Percentiles rank a stretch among this genome's conserved stretches.
phyloP scores from a whole-genome alignment of 2,797 vertebrate species.

The Hylomyscus alleni region DNA sequence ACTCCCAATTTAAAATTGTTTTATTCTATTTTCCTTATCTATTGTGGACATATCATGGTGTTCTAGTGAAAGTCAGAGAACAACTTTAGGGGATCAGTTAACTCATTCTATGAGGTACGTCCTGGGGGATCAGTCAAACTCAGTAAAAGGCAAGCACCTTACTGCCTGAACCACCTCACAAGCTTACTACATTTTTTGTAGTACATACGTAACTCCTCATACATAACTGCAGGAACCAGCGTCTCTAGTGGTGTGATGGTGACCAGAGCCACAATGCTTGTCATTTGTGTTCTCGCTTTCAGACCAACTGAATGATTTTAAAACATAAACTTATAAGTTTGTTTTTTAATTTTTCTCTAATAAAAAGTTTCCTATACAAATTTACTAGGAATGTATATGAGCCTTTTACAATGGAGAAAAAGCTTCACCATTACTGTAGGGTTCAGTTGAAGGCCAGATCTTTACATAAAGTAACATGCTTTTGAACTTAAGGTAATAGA shows the following conservation, averaged over 20 bases:
- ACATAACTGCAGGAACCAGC: neutral
- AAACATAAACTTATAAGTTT: constrained; percentile 48
- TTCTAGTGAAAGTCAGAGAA: neutral
- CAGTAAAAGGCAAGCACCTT: neutral
- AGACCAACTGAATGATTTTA: constrained; percentile 20
- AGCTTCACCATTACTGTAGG: constrained; percentile 17
- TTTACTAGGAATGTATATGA: neutral
- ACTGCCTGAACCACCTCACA: too few relatives aligned
- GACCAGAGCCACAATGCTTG: neutral
- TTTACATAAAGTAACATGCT: neutral
- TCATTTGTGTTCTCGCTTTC: neutral
- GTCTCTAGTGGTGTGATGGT: constrained; percentile 22
- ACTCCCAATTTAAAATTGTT: neutral
- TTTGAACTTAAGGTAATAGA: constrained; percentile 30
- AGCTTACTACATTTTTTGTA: too few relatives aligned
- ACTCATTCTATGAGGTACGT: neutral
- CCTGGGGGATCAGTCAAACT: neutral
- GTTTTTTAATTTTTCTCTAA: constrained; percentile 59
- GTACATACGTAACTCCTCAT: too few relatives aligned
- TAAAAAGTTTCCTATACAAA: constrained; percentile 47
- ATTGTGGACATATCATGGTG: neutral
- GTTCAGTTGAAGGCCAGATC: constrained; percentile 26
- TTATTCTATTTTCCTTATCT: neutral
- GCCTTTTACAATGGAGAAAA: constrained; percentile 55
- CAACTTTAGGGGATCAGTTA: neutral